Conservation (phyloP, 1,140 invertebrate species). For the Teleogryllus occipitalis region DNA sequence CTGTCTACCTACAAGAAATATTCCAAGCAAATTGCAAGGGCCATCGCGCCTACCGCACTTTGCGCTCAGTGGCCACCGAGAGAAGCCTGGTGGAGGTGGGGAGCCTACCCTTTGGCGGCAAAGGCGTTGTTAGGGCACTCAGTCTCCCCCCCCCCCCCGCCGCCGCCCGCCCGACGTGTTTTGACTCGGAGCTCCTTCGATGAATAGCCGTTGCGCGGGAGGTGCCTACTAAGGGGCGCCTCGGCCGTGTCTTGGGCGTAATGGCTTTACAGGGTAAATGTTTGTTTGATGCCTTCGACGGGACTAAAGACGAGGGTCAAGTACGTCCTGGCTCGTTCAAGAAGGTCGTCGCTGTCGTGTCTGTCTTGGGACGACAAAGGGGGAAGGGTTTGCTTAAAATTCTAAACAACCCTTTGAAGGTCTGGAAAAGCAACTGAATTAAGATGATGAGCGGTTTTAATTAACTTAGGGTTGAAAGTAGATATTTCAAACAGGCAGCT, state of each 20-base stretch:
- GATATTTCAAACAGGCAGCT: too few species aligned
- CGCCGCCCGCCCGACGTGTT: background rate
- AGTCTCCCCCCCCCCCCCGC: background rate
- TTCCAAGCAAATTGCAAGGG: too few species aligned
- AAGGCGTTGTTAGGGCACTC: background rate
- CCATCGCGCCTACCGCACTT: too few species aligned
- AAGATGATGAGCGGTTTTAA: too few species aligned
- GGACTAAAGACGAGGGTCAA: background rate
- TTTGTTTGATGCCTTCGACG: background rate
- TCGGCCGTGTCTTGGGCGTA: background rate
- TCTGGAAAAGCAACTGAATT: too few species aligned
- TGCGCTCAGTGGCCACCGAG: background rate
- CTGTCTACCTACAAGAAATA: too few species aligned
- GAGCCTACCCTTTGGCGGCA: background rate
- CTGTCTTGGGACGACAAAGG: too few species aligned
- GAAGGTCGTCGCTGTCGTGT: background rate
- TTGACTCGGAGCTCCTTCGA: background rate
- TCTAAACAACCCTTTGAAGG: too few species aligned
- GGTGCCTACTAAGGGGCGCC: background rate
- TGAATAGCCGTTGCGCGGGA: background rate
- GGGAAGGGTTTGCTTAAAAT: too few species aligned
- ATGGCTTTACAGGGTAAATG: slow-evolving; percentile 1
- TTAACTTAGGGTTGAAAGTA: too few species aligned
- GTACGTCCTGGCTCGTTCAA: background rate
- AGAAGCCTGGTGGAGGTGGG: background rate